Evolutionary conservation across 2,888 invertebrate genomes (phyloP).

Genomic region (Adela reaumurella): DNA sequence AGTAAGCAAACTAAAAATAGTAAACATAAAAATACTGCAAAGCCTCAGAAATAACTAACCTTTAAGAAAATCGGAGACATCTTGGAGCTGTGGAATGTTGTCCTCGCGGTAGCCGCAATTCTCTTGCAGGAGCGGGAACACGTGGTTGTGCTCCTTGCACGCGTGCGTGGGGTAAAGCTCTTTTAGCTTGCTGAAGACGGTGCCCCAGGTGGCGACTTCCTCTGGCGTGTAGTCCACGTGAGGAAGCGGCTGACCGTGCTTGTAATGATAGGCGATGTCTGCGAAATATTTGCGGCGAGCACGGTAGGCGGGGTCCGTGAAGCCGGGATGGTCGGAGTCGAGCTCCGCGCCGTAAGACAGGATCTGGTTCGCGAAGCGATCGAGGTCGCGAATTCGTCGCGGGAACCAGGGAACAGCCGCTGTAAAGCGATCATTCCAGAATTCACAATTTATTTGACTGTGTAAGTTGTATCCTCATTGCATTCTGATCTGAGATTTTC

Average conservation of each 20-base stretch:
- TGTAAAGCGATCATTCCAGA: slow-evolving; percentile 22
- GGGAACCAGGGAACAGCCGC: slow-evolving; percentile 98
- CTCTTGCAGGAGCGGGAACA: slow-evolving; percentile 90
- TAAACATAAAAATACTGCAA: no score
- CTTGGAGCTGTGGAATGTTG: slow-evolving; percentile 95
- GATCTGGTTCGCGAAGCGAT: slow-evolving; percentile 95
- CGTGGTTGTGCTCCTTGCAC: slow-evolving; percentile 95
- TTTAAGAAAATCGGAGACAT: slow-evolving; percentile 93
- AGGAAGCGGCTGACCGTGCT: slow-evolving; percentile 89
- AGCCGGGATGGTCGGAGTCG: slow-evolving; percentile 95
- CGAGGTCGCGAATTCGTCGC: slow-evolving; percentile 87
- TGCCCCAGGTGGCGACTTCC: slow-evolving; percentile 89
- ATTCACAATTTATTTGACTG: no score
- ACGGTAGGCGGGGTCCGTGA: slow-evolving; percentile 89
- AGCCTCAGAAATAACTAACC: no score
- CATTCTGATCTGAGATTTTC: no score
- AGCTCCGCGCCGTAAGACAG: slow-evolving; percentile 94
- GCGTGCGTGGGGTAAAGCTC: slow-evolving; percentile 93
- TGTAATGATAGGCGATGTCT: slow-evolving; percentile 93
- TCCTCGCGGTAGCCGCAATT: slow-evolving; percentile 92
- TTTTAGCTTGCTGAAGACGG: slow-evolving; percentile 80
- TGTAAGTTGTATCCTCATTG: no score
- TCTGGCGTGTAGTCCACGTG: slow-evolving; percentile 85
- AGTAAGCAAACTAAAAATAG: no score
- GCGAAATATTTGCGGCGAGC: slow-evolving; percentile 86